phyloP scores from a whole-genome alignment of 2,797 vertebrate species.

The Trachops cirrhosus region DNA sequence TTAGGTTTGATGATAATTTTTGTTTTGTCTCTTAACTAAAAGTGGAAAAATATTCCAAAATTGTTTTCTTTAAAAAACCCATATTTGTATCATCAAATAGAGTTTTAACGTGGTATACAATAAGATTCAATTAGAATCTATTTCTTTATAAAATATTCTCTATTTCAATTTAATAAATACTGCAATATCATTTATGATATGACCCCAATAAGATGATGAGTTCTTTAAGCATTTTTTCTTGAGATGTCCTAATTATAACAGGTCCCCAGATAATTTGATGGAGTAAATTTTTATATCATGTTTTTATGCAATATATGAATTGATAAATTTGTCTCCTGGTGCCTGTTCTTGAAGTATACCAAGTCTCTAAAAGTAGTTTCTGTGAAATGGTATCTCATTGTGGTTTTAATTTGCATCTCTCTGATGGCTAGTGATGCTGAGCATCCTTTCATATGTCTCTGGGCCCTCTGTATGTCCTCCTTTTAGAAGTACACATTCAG shows the following conservation, averaged over 20 bases:
- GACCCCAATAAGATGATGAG: not conserved
- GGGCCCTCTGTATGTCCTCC: too few species aligned
- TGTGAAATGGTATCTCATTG: not conserved
- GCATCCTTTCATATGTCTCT: too few species aligned
- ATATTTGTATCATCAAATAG: not conserved
- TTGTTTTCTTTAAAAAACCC: not conserved
- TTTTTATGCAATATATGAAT: not conserved
- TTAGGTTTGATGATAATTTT: constrained; percentile 1
- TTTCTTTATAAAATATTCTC: not conserved
- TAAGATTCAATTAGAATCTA: not conserved
- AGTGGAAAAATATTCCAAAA: not conserved
- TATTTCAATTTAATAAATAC: not conserved
- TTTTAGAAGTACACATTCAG: too few species aligned
- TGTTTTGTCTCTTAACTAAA: not conserved
- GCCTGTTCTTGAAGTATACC: not conserved
- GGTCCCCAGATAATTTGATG: not conserved
- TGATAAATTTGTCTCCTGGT: not conserved
- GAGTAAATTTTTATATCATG: not conserved
- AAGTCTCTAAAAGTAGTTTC: not conserved
- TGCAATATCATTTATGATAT: not conserved
- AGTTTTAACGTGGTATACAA: not conserved
- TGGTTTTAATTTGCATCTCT: too few species aligned
- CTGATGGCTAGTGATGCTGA: too few species aligned
- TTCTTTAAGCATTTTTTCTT: not conserved
- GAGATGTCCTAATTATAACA: not conserved